phyloP scores from a whole-genome alignment of 2,888 invertebrate species.

The Drosophila koepferae region DNA sequence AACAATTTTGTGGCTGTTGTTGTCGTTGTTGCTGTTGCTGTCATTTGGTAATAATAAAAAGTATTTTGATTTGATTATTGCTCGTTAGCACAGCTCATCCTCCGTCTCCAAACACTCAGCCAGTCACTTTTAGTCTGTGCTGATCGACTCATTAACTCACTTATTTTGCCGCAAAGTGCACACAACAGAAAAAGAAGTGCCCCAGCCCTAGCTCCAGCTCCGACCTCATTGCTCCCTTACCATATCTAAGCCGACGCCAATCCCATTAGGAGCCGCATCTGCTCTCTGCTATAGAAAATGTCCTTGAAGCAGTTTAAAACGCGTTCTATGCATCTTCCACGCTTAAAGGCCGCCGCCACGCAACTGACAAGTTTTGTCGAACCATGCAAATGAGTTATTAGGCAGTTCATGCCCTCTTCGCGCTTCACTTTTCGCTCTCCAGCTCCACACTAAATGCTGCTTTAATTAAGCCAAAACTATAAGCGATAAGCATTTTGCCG shows the following conservation, averaged over 20 bases:
- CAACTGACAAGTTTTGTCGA: slow-evolving; percentile 31
- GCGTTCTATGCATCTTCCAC: slow-evolving; percentile 1
- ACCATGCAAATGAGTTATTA: slow-evolving; percentile 70
- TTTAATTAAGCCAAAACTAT: slow-evolving; percentile 65
- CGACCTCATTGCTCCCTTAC: background rate
- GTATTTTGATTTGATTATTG: slow-evolving; percentile 80
- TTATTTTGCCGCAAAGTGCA: slow-evolving; percentile 72
- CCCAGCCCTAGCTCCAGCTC: background rate
- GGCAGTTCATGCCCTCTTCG: background rate
- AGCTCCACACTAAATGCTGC: slow-evolving; percentile 4
- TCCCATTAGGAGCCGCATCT: background rate
- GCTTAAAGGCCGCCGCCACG: slow-evolving; percentile 18
- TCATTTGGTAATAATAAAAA: slow-evolving; percentile 67
- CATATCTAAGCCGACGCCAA: background rate
- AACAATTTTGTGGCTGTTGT: slow-evolving; percentile 18
- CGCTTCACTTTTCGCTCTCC: background rate
- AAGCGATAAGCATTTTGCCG: slow-evolving; percentile 61
- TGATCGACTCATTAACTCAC: slow-evolving; percentile 77
- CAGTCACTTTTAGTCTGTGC: slow-evolving; percentile 21
- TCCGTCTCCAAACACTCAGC: slow-evolving; percentile 29
- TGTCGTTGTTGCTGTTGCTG: slow-evolving; percentile 33
- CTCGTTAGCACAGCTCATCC: slow-evolving; percentile 64
- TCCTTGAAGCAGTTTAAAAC: slow-evolving; percentile 36
- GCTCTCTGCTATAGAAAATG: background rate
- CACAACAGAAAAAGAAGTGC: slow-evolving; percentile 31